A percentile compares a stretch with the other conserved stretches of the same genome.
Conservation (phyloP, 2,113 vertebrate species). For the Odontophorus gujanensis region DNA sequence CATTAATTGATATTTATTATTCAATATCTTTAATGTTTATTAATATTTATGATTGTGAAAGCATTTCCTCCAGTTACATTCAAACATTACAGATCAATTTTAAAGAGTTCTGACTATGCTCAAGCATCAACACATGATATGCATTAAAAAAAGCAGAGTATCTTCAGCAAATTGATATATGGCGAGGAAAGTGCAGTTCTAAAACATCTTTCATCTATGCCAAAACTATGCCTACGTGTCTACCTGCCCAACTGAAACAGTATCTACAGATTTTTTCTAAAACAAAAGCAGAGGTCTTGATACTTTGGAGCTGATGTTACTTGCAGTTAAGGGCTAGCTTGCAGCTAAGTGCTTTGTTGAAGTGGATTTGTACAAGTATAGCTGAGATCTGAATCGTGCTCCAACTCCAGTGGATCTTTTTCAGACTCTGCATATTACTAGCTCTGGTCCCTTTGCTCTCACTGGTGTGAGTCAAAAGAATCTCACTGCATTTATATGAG, state of each 20-base stretch:
- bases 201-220: background rate
- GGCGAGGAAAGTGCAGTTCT: background rate
- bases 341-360: background rate
- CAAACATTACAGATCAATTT: background rate
- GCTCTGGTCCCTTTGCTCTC: background rate
- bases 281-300: background rate
- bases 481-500: background rate
- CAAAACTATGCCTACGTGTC: background rate
- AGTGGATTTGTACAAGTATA: fast-evolving
- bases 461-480: background rate
- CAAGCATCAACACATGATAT: background rate
- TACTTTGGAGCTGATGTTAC: background rate
- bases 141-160: background rate
- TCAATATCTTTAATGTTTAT: background rate
- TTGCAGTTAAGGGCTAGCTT: background rate
- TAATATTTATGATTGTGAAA: background rate
- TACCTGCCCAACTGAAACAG: background rate
- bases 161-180: background rate
- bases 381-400: background rate
- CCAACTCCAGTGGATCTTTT: background rate
- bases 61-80: background rate
- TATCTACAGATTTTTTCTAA: background rate
- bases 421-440: background rate
- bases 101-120: background rate
- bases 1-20: background rate